phyloP scores from a whole-genome alignment of 2,888 invertebrate species.

The Heliothis peltigera region DNA sequence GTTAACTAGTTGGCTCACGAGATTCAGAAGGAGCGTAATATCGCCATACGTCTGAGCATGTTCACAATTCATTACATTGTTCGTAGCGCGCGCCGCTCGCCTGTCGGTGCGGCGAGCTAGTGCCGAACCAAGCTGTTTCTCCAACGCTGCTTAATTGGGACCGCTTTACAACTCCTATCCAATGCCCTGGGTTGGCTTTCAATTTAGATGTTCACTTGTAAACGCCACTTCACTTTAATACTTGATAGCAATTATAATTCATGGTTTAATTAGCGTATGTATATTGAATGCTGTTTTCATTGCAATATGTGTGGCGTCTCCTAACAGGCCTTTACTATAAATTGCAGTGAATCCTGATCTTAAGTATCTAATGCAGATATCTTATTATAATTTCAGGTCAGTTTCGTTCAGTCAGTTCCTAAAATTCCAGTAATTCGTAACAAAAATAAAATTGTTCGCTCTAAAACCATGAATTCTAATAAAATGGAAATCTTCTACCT shows the following conservation, averaged over 20 bases:
- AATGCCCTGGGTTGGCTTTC: constrained; percentile 71
- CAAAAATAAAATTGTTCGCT: neutral
- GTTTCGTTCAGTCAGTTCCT: too few species aligned
- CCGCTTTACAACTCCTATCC: constrained; percentile 74
- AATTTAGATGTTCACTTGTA: constrained; percentile 66
- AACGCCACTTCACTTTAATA: constrained; percentile 51
- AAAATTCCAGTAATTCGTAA: too few species aligned
- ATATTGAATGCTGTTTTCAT: neutral
- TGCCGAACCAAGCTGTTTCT: constrained; percentile 66
- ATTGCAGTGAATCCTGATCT: too few species aligned
- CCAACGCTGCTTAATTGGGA: constrained; percentile 75
- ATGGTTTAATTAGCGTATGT: constrained; percentile 37
- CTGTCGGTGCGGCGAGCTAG: constrained; percentile 45
- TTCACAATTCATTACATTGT: constrained; percentile 65
- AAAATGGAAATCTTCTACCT: constrained; percentile 19
- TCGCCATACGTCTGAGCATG: constrained; percentile 46
- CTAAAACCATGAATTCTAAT: constrained; percentile 17
- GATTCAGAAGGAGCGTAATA: constrained; percentile 42
- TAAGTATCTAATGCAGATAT: too few species aligned
- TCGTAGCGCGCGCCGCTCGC: constrained; percentile 29
- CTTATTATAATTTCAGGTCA: too few species aligned
- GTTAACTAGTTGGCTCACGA: constrained; percentile 33
- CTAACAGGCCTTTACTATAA: too few species aligned
- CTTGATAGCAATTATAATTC: constrained; percentile 35
- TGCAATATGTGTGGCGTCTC: too few species aligned